A percentile compares a stretch with the other conserved stretches of the same genome.
Evolutionary conservation across 2,888 invertebrate species (phyloP).

Genomic region (Liodrosophila aerea): DNA sequence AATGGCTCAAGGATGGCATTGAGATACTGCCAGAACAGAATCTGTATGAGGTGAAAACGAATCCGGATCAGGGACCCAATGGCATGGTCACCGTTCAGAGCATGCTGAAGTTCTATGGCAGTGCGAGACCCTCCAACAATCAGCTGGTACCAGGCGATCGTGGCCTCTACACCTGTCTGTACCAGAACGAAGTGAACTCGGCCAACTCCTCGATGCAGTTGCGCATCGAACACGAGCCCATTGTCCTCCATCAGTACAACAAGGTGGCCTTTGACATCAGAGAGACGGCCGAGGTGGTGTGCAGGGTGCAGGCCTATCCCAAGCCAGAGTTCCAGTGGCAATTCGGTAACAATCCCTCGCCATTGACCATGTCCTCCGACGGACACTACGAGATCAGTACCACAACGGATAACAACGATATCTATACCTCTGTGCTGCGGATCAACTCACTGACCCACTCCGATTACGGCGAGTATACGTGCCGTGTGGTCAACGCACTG

Average conservation of each 20-base stretch:
- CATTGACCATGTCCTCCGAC: slow-evolving; percentile 90
- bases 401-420: slow-evolving; percentile 91
- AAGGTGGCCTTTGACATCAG: slow-evolving; percentile 93
- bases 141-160: slow-evolving; percentile 92
- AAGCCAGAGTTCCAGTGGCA: slow-evolving; percentile 97
- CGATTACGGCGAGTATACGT: slow-evolving; percentile 96
- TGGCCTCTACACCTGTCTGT: slow-evolving; percentile 93
- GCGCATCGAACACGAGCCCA: slow-evolving; percentile 95
- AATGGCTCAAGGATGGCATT: slow-evolving; percentile 93
- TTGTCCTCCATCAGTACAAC: slow-evolving; percentile 91
- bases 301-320: slow-evolving; percentile 95
- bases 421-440: slow-evolving; percentile 90
- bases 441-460: slow-evolving; percentile 89
- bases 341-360: slow-evolving; percentile 89
- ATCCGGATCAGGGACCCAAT: slow-evolving; percentile 89
- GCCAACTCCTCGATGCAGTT: slow-evolving; percentile 95
- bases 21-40: slow-evolving; percentile 90
- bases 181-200: slow-evolving; percentile 94
- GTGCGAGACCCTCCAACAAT: slow-evolving; percentile 89
- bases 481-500: slow-evolving; percentile 91
- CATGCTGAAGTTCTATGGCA: slow-evolving; percentile 90
- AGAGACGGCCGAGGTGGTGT: slow-evolving; percentile 93
- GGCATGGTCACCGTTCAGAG: slow-evolving; percentile 92
- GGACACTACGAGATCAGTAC: slow-evolving; percentile 93
- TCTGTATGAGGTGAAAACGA: slow-evolving; percentile 91